Evolutionary conservation across 2,113 vertebrate genomes (phyloP), one percentile per base, ranked within the genome.

Genomic region (Nettapus auritus): DNA sequence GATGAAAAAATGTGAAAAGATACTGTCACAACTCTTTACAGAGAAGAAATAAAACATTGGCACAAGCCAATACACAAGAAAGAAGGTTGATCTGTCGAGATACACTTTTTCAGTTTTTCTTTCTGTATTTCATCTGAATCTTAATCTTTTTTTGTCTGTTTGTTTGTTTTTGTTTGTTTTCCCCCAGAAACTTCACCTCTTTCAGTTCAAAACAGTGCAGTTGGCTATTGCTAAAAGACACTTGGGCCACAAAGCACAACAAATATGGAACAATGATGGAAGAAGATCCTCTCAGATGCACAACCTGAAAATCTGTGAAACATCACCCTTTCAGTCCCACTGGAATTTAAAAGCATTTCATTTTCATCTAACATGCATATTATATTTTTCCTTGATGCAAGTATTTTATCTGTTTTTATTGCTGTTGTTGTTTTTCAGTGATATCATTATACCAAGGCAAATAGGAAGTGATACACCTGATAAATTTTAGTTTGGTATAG

Each of bases 401-500:
- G 25, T 76, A 38, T 52, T 89, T 93, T 79, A 42, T 78, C 53
- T n/a, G 1, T 15, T 16, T 64, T 0, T 40, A 4, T 46, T 16
- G 52, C 0, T 34, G 4, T 46, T 16, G 52, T 63, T 71, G 50
- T 42, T 22, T 38, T 79, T 11, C 25, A 31, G 6, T 74, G 4
- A 25, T 76, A 52, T 28, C 50, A 57, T 82, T 85, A 78, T 52
- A 82, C 14, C 38, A 52, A 29, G 6, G 33, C 26, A 94, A 89
- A 85, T 71, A 79, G 33, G 20, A 85, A 86, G 44, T 68, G 60
- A 78, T 87, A 63, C 11, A 48, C 11, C 23, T 73, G 79, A 48
- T 87, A 89, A 82, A 82, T 78, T 93, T 53, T 64, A 82, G 33
- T 87, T 90, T 79, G 52, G 33, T 33, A 68, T n/a, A 75, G 34